Evolutionary conservation across 2,888 invertebrate genomes (phyloP).

Genomic region (Cistogaster globosa): DNA sequence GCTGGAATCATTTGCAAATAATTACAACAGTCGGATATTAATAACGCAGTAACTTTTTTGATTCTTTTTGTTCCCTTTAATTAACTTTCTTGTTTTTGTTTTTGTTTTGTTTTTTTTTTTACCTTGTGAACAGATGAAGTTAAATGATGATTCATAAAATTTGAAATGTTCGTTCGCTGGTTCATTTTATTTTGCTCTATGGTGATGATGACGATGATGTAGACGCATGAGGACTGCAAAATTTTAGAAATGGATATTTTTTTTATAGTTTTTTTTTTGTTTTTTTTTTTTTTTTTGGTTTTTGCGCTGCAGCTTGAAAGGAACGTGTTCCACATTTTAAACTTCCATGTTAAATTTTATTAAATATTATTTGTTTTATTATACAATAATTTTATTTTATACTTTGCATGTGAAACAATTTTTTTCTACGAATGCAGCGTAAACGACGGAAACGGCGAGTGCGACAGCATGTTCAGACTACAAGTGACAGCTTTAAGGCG

Average conservation of each 20-base stretch:
- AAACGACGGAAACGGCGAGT: constrained; percentile 11
- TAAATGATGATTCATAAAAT: constrained; percentile 52
- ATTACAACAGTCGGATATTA: not conserved
- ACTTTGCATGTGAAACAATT: constrained; percentile 44
- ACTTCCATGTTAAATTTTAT: constrained; percentile 65
- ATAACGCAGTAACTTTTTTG: not conserved
- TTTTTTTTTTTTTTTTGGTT: not conserved
- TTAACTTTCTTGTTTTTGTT: not conserved
- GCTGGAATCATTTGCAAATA: not conserved
- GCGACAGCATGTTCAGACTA: constrained; percentile 33
- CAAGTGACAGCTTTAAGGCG: constrained; percentile 64
- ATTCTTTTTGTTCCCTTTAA: too few relatives aligned
- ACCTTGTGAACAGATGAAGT: constrained; percentile 17
- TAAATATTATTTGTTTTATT: constrained; percentile 53
- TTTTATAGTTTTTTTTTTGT: not conserved
- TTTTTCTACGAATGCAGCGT: constrained; percentile 20
- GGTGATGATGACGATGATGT: not conserved
- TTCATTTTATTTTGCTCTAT: not conserved
- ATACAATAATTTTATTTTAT: constrained; percentile 41
- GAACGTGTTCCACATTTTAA: constrained; percentile 70
- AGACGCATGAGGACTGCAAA: constrained; percentile 55
- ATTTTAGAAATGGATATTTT: constrained; percentile 16
- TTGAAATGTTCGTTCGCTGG: constrained; percentile 21
- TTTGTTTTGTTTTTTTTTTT: not conserved
- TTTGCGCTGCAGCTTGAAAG: constrained; percentile 61